Evolutionary conservation across 2,113 vertebrate genomes (phyloP).

Genomic region (Natator depressus): DNA sequence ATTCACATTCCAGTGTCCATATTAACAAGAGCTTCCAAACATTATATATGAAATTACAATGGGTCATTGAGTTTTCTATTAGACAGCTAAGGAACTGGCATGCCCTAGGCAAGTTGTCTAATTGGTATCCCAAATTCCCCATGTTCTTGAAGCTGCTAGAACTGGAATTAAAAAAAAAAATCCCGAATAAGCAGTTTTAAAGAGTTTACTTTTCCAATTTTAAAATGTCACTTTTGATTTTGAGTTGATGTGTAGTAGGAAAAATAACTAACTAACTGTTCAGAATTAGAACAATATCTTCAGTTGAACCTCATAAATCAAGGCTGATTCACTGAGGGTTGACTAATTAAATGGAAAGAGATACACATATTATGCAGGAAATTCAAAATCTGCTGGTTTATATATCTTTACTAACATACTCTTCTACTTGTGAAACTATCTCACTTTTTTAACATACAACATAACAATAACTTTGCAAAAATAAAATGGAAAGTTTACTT

Average conservation of each 20-base stretch:
- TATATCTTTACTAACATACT: neutral
- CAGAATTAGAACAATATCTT: neutral
- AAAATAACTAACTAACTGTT: neutral
- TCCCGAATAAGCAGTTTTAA: neutral
- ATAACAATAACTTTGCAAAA: neutral
- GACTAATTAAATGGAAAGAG: neutral
- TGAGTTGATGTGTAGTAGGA: neutral
- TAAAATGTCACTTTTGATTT: neutral
- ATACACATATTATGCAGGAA: neutral
- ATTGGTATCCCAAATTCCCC: neutral
- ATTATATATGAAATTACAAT: neutral
- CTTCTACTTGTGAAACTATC: neutral
- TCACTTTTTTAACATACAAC: neutral
- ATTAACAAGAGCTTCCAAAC: neutral
- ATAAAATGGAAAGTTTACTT: neutral
- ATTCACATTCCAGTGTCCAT: neutral
- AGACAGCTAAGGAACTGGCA: neutral
- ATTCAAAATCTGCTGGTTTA: neutral
- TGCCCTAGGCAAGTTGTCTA: neutral
- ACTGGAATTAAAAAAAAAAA: neutral
- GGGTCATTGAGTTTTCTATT: neutral
- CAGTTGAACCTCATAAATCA: neutral
- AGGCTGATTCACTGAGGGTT: neutral
- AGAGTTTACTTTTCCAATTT: neutral
- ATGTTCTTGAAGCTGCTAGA: neutral